Evolutionary conservation across 2,888 invertebrate species (phyloP).

Genomic region (Mythimna ferrago): DNA sequence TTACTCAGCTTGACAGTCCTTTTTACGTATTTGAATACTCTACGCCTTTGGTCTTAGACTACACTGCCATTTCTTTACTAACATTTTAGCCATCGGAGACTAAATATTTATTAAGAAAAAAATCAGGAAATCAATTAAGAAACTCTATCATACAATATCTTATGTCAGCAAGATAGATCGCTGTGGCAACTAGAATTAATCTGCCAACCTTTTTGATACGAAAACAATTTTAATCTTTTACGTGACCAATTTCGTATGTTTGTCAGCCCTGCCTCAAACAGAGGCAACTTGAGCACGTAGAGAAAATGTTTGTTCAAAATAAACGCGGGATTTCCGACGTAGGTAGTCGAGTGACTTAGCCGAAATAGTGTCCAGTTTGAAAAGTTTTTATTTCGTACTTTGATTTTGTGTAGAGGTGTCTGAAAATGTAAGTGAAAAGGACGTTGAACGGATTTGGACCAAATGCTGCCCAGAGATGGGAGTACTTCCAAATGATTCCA

Average conservation of each 20-base stretch:
- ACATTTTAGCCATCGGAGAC: no score
- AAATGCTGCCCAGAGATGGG: no score
- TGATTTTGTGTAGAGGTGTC: neutral
- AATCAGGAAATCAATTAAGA: neutral
- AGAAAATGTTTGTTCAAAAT: conserved; percentile 28
- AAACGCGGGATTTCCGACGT: conserved; percentile 13
- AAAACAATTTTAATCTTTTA: conserved; percentile 1
- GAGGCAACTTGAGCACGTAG: conserved; percentile 10
- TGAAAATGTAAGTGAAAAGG: neutral
- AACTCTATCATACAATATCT: neutral
- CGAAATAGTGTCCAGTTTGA: conserved; percentile 5
- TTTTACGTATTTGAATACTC: no score
- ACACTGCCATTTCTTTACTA: no score
- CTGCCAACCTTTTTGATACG: neutral
- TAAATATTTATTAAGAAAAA: neutral
- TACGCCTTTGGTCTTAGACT: no score
- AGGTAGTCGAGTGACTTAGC: conserved; percentile 8
- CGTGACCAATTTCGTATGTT: neutral
- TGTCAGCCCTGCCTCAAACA: conserved; percentile 19
- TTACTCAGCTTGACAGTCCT: no score
- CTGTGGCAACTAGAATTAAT: neutral
- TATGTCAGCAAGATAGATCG: neutral
- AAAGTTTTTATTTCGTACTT: neutral
- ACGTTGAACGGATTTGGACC: no score
- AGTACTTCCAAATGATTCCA: no score